Evolutionary conservation across 2,113 vertebrate genomes (phyloP).

Genomic region (Channa argus): DNA sequence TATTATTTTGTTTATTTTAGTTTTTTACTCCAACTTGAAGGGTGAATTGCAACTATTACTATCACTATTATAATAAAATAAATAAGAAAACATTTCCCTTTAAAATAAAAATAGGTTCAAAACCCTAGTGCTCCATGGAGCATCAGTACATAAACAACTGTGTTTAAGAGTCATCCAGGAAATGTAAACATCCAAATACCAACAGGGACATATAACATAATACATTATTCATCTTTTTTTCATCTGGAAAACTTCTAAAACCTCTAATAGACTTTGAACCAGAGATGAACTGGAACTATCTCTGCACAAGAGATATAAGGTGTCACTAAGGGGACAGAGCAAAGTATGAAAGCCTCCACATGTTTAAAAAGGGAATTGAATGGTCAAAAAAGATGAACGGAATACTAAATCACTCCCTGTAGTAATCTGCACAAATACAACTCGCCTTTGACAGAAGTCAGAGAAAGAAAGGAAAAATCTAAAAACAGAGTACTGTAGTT

Average conservation of each 20-base stretch:
- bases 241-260: conserved; percentile 35
- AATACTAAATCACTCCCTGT: conserved; percentile 33
- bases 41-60: background rate
- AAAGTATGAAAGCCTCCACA: conserved; percentile 29
- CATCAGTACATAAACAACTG: conserved; percentile 3
- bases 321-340: conserved; percentile 27
- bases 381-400: conserved; percentile 17
- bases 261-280: conserved; percentile 23
- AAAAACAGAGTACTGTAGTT: conserved; percentile 5
- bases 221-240: conserved; percentile 39
- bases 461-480: background rate
- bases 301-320: conserved; percentile 5
- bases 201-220: conserved; percentile 4
- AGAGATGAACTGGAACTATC: conserved; percentile 30
- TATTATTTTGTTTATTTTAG: background rate
- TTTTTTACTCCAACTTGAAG: background rate
- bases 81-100: conserved; percentile 8
- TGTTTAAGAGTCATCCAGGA: conserved; percentile 21
- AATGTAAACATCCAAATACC: conserved; percentile 36
- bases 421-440: conserved; percentile 23
- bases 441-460: background rate
- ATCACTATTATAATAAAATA: background rate
- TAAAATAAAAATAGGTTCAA: background rate
- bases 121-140: background rate
- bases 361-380: conserved; percentile 45